A percentile compares a stretch with the other conserved stretches of the same genome.
Evolutionary conservation across 1,140 invertebrate species (phyloP).

Genomic region (Carposina sasakii): DNA sequence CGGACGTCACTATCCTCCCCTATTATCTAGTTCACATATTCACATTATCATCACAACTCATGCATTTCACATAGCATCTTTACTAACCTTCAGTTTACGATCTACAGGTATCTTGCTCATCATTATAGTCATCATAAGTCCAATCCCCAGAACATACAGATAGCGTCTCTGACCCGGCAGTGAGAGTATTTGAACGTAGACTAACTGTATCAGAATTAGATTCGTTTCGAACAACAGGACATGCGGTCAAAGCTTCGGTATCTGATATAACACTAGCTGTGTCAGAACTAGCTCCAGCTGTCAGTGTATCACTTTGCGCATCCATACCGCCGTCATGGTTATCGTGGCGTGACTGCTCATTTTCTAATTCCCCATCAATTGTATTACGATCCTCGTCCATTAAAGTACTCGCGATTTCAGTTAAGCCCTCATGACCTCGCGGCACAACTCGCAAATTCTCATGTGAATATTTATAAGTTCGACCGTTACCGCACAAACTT

Average conservation of each 20-base stretch:
- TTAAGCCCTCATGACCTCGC: conserved; percentile 19
- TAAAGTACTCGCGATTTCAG: conserved; percentile 23
- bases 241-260: too few relatives aligned
- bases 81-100: too few relatives aligned
- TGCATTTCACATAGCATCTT: too few relatives aligned
- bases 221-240: too few relatives aligned
- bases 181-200: conserved; percentile 15
- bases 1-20: too few relatives aligned
- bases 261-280: conserved; percentile 20
- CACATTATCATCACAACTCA: too few relatives aligned
- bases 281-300: conserved; percentile 13
- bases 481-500: conserved; percentile 12
- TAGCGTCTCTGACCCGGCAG: conserved; percentile 21
- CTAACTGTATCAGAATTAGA: conserved; percentile 19
- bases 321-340: too few relatives aligned
- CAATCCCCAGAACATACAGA: conserved; percentile 20
- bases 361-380: conserved; percentile 15
- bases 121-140: not conserved
- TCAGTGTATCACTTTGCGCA: too few relatives aligned
- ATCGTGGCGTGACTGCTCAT: too few relatives aligned
- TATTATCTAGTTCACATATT: too few relatives aligned
- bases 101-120: conserved; percentile 16
- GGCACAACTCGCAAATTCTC: conserved; percentile 31
- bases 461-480: conserved; percentile 24
- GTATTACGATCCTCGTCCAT: conserved; percentile 26